Conservation (phyloP, 2,888 invertebrate species). For the Spialia ferax region DNA sequence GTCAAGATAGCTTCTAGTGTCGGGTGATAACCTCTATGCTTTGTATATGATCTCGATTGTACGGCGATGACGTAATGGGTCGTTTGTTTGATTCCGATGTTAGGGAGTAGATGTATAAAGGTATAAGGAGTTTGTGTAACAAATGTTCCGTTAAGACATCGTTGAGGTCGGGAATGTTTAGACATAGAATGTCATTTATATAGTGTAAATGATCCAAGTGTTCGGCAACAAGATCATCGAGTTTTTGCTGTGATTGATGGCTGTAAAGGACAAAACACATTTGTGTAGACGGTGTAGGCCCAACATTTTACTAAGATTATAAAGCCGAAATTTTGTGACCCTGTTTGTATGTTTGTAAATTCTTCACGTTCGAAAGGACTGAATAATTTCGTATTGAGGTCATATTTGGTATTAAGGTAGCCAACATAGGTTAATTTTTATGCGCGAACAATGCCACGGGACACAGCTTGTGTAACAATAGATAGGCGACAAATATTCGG, state of each 20-base stretch:
- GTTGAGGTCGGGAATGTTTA: slow-evolving; percentile 97
- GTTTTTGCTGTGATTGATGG: slow-evolving; percentile 95
- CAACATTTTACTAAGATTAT: too few species aligned
- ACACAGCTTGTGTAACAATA: not conserved
- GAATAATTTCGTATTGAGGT: too few species aligned
- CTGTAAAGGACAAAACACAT: slow-evolving; percentile 77
- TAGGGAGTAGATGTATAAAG: slow-evolving; percentile 97
- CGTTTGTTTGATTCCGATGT: slow-evolving; percentile 77
- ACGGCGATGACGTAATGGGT: slow-evolving; percentile 66
- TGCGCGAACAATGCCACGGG: too few species aligned
- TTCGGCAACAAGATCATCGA: slow-evolving; percentile 98
- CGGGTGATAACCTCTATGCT: slow-evolving; percentile 88
- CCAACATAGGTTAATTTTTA: too few species aligned
- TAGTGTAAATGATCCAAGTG: slow-evolving; percentile 99
- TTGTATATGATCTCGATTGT: slow-evolving; percentile 77
- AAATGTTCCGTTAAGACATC: slow-evolving; percentile 97
- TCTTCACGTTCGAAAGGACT: too few species aligned
- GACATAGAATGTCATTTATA: slow-evolving; percentile 97
- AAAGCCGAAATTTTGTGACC: too few species aligned
- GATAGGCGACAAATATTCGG: not conserved
- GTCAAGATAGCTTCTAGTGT: too few species aligned
- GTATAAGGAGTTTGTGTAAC: slow-evolving; percentile 96
- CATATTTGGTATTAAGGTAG: too few species aligned
- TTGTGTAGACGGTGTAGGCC: too few species aligned
- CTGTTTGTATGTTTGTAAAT: too few species aligned